These are phyloP conservation scores for Pollenia labialis DNA, from an alignment of 2,888 invertebrate genomes.

Conservation along the genomic window DNA sequence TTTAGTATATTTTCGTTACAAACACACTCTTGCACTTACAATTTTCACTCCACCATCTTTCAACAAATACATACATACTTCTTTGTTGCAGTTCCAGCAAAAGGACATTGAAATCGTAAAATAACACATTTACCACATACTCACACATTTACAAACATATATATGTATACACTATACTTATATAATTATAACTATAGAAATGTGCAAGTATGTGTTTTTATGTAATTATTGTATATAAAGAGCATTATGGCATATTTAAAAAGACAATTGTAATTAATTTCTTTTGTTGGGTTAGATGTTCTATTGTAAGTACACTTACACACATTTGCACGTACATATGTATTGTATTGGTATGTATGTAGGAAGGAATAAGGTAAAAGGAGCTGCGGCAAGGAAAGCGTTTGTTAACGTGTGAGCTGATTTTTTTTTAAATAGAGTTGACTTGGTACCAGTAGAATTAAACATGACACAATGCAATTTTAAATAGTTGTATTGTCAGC, in stretches of 20 bases:
- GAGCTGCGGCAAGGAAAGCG: conserved; percentile 32
- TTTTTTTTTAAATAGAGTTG: conserved; percentile 58
- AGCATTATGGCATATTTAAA: conserved; percentile 72
- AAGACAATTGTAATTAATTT: conserved; percentile 74
- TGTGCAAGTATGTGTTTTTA: conserved; percentile 5
- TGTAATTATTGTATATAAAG: conserved; percentile 68
- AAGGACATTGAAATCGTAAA: conserved; percentile 57
- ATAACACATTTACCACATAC: conserved; percentile 65
- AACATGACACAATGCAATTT: conserved; percentile 73
- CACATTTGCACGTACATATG: background rate
- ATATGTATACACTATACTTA: background rate
- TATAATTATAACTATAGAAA: background rate
- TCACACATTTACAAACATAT: conserved; percentile 25
- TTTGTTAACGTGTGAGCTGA: conserved; percentile 42
- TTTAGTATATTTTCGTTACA: conserved; percentile 11
- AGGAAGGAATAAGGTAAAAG: conserved; percentile 22
- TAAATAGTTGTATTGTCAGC: conserved; percentile 73
- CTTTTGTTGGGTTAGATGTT: conserved; percentile 71
- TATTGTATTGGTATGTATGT: conserved; percentile 2
- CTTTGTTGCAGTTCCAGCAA: conserved; percentile 46
- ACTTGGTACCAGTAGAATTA: conserved; percentile 71
- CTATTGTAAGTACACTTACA: conserved; percentile 24
- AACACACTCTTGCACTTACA: conserved; percentile 15
- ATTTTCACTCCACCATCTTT: background rate
- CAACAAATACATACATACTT: background rate